Evolutionary conservation across 1,140 invertebrate species (phyloP).

Genomic region (Drosophila micromelanica): DNA sequence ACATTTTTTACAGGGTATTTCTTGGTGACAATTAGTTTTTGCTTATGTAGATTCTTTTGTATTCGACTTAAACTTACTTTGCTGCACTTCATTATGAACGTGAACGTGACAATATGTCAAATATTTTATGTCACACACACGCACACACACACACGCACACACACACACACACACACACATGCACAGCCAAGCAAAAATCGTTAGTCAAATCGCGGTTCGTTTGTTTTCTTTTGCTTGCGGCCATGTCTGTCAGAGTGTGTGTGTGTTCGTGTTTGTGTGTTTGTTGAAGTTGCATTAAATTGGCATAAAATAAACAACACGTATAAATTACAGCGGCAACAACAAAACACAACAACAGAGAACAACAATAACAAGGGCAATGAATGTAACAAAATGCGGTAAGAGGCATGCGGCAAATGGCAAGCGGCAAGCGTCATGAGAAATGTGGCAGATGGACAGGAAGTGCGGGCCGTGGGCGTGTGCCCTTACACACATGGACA

Average conservation of each 20-base stretch:
- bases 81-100: slow-evolving; percentile 34
- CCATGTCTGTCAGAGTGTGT: slow-evolving; percentile 13
- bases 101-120: slow-evolving; percentile 49
- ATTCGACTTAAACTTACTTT: slow-evolving; percentile 14
- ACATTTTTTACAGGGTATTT: slow-evolving; percentile 6
- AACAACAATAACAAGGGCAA: slow-evolving; percentile 35
- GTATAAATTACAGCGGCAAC: slow-evolving; percentile 71
- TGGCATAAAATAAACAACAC: slow-evolving; percentile 80
- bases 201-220: slow-evolving; percentile 45
- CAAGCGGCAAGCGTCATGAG: slow-evolving; percentile 40
- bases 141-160: not conserved
- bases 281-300: slow-evolving; percentile 72
- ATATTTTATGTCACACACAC: slow-evolving; percentile 31
- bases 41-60: not conserved
- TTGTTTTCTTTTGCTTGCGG: slow-evolving; percentile 32
- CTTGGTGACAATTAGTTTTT: not conserved
- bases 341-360: slow-evolving; percentile 41
- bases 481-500: not conserved
- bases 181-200: slow-evolving; percentile 13
- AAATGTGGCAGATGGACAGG: slow-evolving; percentile 60
- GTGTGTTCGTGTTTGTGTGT: slow-evolving; percentile 10
- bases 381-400: slow-evolving; percentile 64
- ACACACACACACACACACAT: not conserved
- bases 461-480: slow-evolving; percentile 8
- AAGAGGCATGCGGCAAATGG: not conserved